Conservation (phyloP, 2,888 invertebrate genomes). For the Chrysolina haemoptera region DNA sequence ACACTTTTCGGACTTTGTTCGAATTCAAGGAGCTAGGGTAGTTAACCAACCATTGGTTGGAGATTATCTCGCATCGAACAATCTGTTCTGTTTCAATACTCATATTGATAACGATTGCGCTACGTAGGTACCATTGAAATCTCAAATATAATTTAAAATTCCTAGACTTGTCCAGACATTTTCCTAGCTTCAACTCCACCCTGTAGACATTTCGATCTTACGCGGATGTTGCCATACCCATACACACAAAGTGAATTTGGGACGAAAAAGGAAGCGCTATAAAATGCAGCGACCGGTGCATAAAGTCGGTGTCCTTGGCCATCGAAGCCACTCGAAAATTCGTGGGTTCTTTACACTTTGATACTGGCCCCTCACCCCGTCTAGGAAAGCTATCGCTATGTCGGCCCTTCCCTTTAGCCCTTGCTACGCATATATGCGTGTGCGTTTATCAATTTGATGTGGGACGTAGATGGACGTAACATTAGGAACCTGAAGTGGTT, state of each 20-base stretch:
- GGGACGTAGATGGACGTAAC: conserved; percentile 5
- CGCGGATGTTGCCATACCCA: conserved; percentile 32
- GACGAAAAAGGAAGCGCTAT: conserved; percentile 30
- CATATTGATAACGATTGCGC: too few species aligned
- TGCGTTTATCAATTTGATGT: conserved; percentile 15
- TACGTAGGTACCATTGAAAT: too few species aligned
- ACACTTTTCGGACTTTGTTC: too few species aligned
- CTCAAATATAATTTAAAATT: too few species aligned
- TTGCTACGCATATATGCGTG: conserved; percentile 19
- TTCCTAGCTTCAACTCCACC: conserved; percentile 1
- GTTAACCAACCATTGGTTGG: too few species aligned
- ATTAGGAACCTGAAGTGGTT: not conserved
- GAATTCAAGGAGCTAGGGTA: too few species aligned
- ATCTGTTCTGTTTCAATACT: too few species aligned
- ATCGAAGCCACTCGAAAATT: conserved; percentile 48
- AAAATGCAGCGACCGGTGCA: conserved; percentile 37
- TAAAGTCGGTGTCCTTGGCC: conserved; percentile 51
- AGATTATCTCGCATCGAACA: too few species aligned
- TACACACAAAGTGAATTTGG: conserved; percentile 30
- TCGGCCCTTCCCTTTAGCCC: conserved; percentile 19
- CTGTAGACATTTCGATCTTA: conserved; percentile 26
- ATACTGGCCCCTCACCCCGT: conserved; percentile 38
- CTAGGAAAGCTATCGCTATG: conserved; percentile 23
- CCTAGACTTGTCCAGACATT: too few species aligned
- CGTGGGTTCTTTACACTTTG: conserved; percentile 54